Evolutionary conservation across 2,797 vertebrate genomes (phyloP).

Genomic region (Hephaestus fuliginosus): DNA sequence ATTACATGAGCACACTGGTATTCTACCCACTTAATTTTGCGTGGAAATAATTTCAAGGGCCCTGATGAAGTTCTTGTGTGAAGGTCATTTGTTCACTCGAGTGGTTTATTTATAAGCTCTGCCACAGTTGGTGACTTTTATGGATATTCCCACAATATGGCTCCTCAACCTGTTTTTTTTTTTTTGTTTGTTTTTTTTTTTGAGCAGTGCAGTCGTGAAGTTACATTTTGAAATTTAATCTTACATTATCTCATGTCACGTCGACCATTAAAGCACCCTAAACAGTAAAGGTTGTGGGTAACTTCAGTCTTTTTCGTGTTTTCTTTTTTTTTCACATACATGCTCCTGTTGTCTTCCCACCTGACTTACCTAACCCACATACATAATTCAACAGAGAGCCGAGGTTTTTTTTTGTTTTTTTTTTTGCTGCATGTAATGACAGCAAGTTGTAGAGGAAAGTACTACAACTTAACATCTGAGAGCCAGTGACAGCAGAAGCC

Average conservation of each 20-base stretch:
- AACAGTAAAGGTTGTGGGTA: neutral
- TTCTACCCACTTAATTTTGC: slow-evolving; percentile 17
- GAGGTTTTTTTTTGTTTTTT: neutral
- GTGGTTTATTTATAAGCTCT: slow-evolving; percentile 67
- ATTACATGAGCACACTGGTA: slow-evolving; percentile 1
- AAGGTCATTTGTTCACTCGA: slow-evolving; percentile 40
- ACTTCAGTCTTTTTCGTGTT: neutral
- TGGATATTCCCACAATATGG: slow-evolving; percentile 51
- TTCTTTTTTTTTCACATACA: neutral
- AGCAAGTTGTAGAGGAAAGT: slow-evolving; percentile 52
- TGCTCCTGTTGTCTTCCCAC: slow-evolving; percentile 35
- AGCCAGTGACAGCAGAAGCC: slow-evolving; percentile 53
- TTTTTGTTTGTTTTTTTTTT: slow-evolving; percentile 43
- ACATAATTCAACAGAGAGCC: slow-evolving; percentile 64
- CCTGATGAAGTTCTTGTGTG: slow-evolving; percentile 37
- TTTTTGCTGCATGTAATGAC: slow-evolving; percentile 45
- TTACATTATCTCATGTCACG: slow-evolving; percentile 11
- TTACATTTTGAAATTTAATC: slow-evolving; percentile 37
- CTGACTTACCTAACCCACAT: slow-evolving; percentile 34
- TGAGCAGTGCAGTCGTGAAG: slow-evolving; percentile 16
- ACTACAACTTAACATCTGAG: slow-evolving; percentile 52
- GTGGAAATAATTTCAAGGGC: slow-evolving; percentile 32
- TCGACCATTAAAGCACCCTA: neutral
- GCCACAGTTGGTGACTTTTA: slow-evolving; percentile 53
- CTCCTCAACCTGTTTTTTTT: slow-evolving; percentile 20